Conservation (phyloP, 2,888 invertebrate species). For the Eristalinus sepulchralis region DNA sequence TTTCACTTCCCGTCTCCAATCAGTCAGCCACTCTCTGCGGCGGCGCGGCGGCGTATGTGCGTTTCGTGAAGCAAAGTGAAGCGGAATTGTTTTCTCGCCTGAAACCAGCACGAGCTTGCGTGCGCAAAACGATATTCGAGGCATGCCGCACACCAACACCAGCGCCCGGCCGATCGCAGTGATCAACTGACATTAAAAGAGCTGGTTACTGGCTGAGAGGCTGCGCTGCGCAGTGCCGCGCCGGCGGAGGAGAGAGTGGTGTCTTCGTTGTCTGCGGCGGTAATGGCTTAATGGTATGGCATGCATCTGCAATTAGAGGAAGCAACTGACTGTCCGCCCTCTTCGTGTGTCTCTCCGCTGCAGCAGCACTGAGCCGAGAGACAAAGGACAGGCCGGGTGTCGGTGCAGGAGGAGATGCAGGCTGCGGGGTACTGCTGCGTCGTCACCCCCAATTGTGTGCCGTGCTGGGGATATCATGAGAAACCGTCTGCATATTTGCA, state of each 20-base stretch:
- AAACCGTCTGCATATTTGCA: neutral
- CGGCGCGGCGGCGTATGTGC: neutral
- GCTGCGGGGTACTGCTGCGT: conserved; percentile 33
- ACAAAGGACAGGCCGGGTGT: conserved; percentile 15
- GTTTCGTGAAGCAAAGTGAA: conserved; percentile 43
- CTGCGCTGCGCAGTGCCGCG: no score
- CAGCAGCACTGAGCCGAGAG: conserved; percentile 21
- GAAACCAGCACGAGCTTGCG: conserved; percentile 75
- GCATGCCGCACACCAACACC: conserved; percentile 44
- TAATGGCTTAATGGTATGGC: conserved; percentile 71
- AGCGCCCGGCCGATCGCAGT: conserved; percentile 33
- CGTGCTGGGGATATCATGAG: neutral
- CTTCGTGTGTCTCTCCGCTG: conserved; percentile 28
- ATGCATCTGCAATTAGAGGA: conserved; percentile 71
- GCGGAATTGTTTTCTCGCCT: conserved; percentile 73
- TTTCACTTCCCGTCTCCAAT: neutral
- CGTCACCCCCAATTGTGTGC: conserved; percentile 60
- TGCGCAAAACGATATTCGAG: conserved; percentile 70
- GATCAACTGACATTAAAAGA: conserved; percentile 67
- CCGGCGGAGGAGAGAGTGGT: conserved; percentile 10
- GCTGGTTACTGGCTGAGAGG: conserved; percentile 48
- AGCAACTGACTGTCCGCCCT: conserved; percentile 68
- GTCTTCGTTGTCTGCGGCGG: conserved; percentile 56
- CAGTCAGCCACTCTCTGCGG: neutral
- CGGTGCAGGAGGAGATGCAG: neutral